A percentile compares a stretch with the other conserved stretches of the same genome.
phyloP scores from a whole-genome alignment of 2,113 vertebrate species.

The Alexandromys fortis region DNA sequence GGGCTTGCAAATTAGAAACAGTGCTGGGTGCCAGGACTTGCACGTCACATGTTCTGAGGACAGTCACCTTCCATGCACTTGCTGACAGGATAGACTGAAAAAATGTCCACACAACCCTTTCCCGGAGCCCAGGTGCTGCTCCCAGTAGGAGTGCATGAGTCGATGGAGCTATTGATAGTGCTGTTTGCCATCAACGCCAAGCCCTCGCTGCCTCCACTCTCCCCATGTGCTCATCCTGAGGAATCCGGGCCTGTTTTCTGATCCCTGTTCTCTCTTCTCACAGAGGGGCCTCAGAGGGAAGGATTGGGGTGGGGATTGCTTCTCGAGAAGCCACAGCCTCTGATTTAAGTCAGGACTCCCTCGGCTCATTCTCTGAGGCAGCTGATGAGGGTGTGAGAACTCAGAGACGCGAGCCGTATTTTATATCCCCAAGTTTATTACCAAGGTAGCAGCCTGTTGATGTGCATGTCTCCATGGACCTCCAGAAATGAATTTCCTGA shows the following conservation, averaged over 20 bases:
- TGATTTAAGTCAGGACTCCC: constrained; percentile 7
- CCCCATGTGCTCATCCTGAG: constrained; percentile 26
- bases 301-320: constrained; percentile 30
- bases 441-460: not conserved
- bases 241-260: not conserved
- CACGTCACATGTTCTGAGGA: not conserved
- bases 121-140: not conserved
- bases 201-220: not conserved
- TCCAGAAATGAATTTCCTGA: constrained; percentile 67
- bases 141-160: accelerated
- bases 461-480: constrained; percentile 5
- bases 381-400: constrained; percentile 30
- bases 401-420: not conserved
- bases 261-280: not conserved
- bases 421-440: constrained; percentile 48
- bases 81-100: accelerated
- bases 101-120: not conserved
- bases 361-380: not conserved
- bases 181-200: not conserved
- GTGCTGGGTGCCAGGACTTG: not conserved
- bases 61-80: not conserved
- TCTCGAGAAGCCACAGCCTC: not conserved
- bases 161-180: not conserved
- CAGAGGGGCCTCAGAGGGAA: accelerated
- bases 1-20: not conserved